A percentile compares a stretch with the other conserved stretches of the same genome.
These are phyloP conservation scores for Melitaea cinxia DNA, from an alignment of 1,140 invertebrate genomes.

Conservation along the genomic window DNA sequence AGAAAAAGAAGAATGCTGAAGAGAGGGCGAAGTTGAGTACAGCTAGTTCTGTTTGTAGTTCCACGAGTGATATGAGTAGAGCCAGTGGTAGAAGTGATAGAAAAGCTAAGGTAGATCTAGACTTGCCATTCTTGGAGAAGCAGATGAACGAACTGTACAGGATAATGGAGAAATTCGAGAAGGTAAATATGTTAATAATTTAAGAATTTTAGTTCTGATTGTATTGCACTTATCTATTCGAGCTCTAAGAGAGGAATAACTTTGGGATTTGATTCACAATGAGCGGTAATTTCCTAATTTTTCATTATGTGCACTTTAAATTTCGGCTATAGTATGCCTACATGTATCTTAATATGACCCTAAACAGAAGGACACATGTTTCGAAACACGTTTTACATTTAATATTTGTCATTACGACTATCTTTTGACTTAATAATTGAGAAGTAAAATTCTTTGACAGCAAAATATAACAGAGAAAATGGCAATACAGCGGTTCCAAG, in stretches of 20 bases:
- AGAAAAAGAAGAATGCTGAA: constrained; percentile 45
- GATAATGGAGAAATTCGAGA: constrained; percentile 59
- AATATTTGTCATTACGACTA: too few relatives aligned
- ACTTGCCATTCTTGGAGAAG: constrained; percentile 54
- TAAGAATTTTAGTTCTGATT: neutral
- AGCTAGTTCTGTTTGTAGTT: constrained; percentile 59
- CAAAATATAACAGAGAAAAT: constrained; percentile 43
- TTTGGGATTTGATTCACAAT: too few relatives aligned
- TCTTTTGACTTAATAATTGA: neutral
- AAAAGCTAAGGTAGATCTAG: constrained; percentile 36
- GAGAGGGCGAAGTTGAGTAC: constrained; percentile 49
- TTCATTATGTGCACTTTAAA: too few relatives aligned
- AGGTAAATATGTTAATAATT: constrained; percentile 21
- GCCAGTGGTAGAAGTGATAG: constrained; percentile 47
- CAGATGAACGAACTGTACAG: constrained; percentile 63
- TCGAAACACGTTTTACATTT: too few relatives aligned
- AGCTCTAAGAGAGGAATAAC: too few relatives aligned
- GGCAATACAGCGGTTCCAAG: constrained; percentile 45
- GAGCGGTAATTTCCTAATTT: too few relatives aligned
- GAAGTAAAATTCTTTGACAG: constrained; percentile 9
- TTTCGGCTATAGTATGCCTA: too few relatives aligned
- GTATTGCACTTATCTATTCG: too few relatives aligned
- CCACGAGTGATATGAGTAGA: constrained; percentile 52
- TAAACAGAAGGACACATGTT: too few relatives aligned
- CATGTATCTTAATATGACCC: too few relatives aligned